A percentile compares a stretch with the other conserved stretches of the same genome.
Evolutionary conservation across 2,113 vertebrate species (phyloP).

Genomic region (Saguinus midas): DNA sequence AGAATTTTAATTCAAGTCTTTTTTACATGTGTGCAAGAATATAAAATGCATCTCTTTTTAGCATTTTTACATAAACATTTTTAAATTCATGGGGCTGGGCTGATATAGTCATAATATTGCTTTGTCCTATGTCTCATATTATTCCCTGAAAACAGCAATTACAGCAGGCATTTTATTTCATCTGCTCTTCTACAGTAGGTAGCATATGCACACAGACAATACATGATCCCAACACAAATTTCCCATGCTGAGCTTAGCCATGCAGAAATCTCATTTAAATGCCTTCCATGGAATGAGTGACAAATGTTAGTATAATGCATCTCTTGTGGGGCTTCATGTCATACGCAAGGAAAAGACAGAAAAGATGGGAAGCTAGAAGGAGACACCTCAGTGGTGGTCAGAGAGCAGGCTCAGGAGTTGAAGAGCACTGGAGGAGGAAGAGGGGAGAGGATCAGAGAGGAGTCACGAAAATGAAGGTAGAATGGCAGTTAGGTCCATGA

Average conservation of each 20-base stretch:
- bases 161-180: neutral
- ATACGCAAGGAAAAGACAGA: neutral
- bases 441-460: neutral
- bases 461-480: neutral
- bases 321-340: constrained; percentile 7
- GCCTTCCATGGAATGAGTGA: neutral
- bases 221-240: constrained; percentile 16
- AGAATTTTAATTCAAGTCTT: neutral
- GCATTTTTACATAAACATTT: constrained; percentile 46
- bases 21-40: constrained; percentile 32
- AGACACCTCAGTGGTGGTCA: neutral
- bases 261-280: neutral
- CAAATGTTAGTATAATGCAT: neutral
- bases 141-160: constrained; percentile 42
- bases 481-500: neutral
- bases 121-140: neutral
- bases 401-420: neutral
- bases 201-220: neutral
- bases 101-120: neutral
- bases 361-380: neutral
- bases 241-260: neutral
- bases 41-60: constrained; percentile 27
- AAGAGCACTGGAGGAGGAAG: neutral
- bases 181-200: neutral
- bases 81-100: constrained; percentile 47